Base-by-base conservation (phyloP, 2,888 invertebrate species). In the Drosophila leonis region DNA sequence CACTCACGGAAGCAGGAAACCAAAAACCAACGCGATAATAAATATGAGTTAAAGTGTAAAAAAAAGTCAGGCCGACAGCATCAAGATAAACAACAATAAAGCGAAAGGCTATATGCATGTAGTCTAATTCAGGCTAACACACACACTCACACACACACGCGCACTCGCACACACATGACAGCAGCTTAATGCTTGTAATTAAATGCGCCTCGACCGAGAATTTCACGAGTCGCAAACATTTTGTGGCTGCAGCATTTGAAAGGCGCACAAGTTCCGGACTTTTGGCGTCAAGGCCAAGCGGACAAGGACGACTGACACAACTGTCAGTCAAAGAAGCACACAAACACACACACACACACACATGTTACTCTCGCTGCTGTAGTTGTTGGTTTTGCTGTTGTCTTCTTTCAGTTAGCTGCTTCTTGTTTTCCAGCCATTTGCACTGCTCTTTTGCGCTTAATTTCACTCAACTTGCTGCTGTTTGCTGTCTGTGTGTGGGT, bases 31-130 rank as follows among this genome's bases (percentile, higher is more conserved):
- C 72, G 83, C 71, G 86, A 88, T 90, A 90, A 86, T 86, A 90
- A 88, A 90, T 90, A 88, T 81, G 76, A 68, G 73, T 68, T 78
- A 86, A 83, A 88, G 72, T 83, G 87, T 75, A 78, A 86, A 88
- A 87, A 76, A 75, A 56, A 55, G 54, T 57, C 48, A 41, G 62
- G 63, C 71, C 73, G 72, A 56, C 72, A 82, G 65, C 83, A 86
- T 78, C 82, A 71, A 86, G 84, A 89, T 87, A 83, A 87, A 81
- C 72, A 70, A 70, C 72, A 71, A 77, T 70, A 72, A 77, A 63
- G 55, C 37, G 33, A 69, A 67, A 69, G 67, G 48, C 72, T 65
- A 70, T 66, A 61, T 51, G 61, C 57, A 54, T 70, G 27, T 71
- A 62, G 56, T 57, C 63, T 54, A 63, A 60, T 73, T 65, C 73